These are phyloP conservation scores for Regulus satrapa DNA, from an alignment of 2,113 vertebrate genomes.

Conservation along the genomic window DNA sequence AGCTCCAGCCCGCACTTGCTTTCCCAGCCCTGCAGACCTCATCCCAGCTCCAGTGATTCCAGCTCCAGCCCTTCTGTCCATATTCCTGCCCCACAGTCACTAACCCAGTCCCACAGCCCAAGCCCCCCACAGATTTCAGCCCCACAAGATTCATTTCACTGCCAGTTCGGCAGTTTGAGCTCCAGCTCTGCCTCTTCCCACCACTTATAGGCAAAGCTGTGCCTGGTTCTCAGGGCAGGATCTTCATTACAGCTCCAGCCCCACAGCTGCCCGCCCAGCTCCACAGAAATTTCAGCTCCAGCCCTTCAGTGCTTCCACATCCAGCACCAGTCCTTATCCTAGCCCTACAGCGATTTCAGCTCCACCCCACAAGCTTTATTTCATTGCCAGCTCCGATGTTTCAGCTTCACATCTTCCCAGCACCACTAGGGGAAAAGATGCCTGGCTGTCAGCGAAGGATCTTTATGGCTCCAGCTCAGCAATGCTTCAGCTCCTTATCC, in stretches of 20 bases:
- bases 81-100: too few relatives aligned
- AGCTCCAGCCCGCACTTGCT: too few relatives aligned
- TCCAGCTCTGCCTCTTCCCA: background rate
- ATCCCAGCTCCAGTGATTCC: background rate
- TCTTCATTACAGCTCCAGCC: background rate
- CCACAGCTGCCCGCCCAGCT: too few relatives aligned
- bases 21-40: background rate
- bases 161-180: background rate
- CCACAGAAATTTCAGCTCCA: too few relatives aligned
- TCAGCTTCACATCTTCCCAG: background rate
- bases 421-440: background rate
- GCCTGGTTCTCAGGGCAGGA: background rate
- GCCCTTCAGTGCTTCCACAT: background rate
- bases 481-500: background rate
- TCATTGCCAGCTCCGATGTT: background rate
- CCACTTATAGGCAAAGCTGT: fast-evolving
- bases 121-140: too few relatives aligned
- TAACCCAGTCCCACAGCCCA: too few relatives aligned
- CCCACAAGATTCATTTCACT: background rate
- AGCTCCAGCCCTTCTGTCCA: too few relatives aligned
- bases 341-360: background rate
- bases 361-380: background rate
- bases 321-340: background rate
- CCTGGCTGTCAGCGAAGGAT: background rate
- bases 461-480: background rate